A percentile compares a stretch with the other conserved stretches of the same genome.
Conservation (phyloP, 2,888 invertebrate genomes). For the Hofmannophila pseudospretella region DNA sequence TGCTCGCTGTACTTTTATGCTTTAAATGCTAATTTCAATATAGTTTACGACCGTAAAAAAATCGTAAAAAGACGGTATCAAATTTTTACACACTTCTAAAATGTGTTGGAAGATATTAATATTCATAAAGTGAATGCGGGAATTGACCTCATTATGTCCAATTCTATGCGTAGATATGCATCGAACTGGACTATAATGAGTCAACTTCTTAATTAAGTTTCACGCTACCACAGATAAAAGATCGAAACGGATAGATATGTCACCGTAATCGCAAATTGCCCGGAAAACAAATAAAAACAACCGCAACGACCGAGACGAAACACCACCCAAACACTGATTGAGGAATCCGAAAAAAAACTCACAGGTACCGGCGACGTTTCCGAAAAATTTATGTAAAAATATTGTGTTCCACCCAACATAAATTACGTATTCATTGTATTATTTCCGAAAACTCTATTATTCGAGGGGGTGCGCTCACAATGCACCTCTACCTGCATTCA, state of each 20-base stretch:
- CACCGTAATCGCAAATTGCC: conserved; percentile 62
- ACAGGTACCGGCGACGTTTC: conserved; percentile 50
- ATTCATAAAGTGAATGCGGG: conserved; percentile 61
- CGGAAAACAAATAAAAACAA: conserved; percentile 70
- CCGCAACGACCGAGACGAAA: conserved; percentile 60
- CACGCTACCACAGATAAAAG: conserved; percentile 30
- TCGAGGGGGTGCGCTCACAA: conserved; percentile 60
- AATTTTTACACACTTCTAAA: conserved; percentile 44
- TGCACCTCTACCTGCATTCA: conserved; percentile 59
- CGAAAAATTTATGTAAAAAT: conserved; percentile 60
- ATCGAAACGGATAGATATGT: conserved; percentile 37
- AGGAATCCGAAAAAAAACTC: conserved; percentile 31
- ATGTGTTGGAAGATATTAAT: conserved; percentile 44
- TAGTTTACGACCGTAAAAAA: conserved; percentile 22
- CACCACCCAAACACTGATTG: conserved; percentile 49
- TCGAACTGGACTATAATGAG: conserved; percentile 44
- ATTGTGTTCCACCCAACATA: conserved; percentile 61
- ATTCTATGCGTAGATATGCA: conserved; percentile 58
- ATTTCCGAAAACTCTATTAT: conserved; percentile 75
- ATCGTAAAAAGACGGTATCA: conserved; percentile 36
- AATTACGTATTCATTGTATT: conserved; percentile 72
- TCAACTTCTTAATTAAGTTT: conserved; percentile 55
- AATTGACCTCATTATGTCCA: conserved; percentile 63
- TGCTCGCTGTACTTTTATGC: conserved; percentile 5
- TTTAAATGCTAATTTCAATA: conserved; percentile 24